Evolutionary conservation across 2,888 invertebrate genomes (phyloP), one percentile per base, ranked within the genome.

Genomic region (Orthonychiurus folsomi): DNA sequence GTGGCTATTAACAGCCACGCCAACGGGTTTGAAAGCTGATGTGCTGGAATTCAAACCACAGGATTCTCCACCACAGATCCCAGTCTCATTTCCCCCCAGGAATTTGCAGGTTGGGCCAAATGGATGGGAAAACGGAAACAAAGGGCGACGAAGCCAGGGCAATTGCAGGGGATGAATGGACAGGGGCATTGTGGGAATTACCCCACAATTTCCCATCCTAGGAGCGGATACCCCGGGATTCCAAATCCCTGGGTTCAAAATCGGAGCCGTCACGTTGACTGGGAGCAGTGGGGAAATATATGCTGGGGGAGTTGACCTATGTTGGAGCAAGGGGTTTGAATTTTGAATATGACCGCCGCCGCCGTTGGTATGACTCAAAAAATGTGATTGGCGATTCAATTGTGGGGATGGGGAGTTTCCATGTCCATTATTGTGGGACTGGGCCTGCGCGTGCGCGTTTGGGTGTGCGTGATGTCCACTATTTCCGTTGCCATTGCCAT

Each of bases 51-150:
- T n/a, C n/a, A n/a, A n/a, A 67, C 47, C 25, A 56, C 47, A 59
- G 61, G 59, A 63, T 69, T 67, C 2, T 63, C 64, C 2, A 64
- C 58, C 2, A 60, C 52, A 20, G 9, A 52, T 52, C 20, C 24
- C 52, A 21, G 52, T 12, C n/a, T 48, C 48, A 48, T 48, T 28
- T 27, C 66, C 66, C 20, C 61, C 65, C 12, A 64, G 63, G 21
- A 69, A 27, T 26, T 70, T 63, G 21, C 63, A 63, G 23, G 65
- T 64, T n/a, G 69, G 69, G 15, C 68, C 68, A 62, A 70, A 72
- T 21, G 72, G 72, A 56, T 72, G 72, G n/a, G 72, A 66, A 61
- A 72, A 72, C 2, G 72, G 72, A 56, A 72, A 72, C 18, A 72
- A 56, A 1, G 72, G 72, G 48, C 70, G 63, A 2, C 70, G 64